Base-by-base conservation (phyloP, 2,113 vertebrate genomes). In the Malurus elegans region DNA sequence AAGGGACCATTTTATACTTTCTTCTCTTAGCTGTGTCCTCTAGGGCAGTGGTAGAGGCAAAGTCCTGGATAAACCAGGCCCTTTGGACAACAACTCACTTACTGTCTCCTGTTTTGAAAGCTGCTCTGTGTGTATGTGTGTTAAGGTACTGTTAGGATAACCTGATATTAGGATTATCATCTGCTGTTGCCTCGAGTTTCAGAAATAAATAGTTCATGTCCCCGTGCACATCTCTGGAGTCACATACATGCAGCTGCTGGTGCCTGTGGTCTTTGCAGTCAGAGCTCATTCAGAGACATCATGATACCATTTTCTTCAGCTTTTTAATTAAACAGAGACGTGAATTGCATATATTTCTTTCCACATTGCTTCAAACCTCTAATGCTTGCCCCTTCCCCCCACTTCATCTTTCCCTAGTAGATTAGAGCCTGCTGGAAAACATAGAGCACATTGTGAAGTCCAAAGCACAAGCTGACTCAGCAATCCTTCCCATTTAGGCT, bases 401-500 rank as follows among this genome's bases (percentile, higher is more conserved):
- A 20, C 34, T 86, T 50, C 40, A 70, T 26, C 90, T 79, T 90
- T 69, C 54, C 23, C 48, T 57, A 3, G 65, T 67, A 87, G 89
- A 69, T 87, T 87, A 48, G 72, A 88, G 87, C 50, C 62, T 67
- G 64, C 67, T 96, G 82, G 90, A 93, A 94, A 96, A 97, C 88
- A 94, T 4, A 92, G 95, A 90, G 67, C 47, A 73, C 93, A 92
- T 94, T 95, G 88, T 96, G 75, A 83, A 93, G 74, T 56, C 79
- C 60, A 67, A 16, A 86, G 87, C 34, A 62, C 85, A 72, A 96
- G 96, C 92, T 94, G 94, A 96, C 81, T 95, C 94, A 86, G 93
- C 79, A 0, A 8, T 92, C 75, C 38, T 94, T 85, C 50, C 45
- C 28, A 16, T 82, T 90, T 54, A 64, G 45, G 45, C 94, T 66